Conservation (phyloP, 1,140 invertebrate species). For the Drosophila persimilis region DNA sequence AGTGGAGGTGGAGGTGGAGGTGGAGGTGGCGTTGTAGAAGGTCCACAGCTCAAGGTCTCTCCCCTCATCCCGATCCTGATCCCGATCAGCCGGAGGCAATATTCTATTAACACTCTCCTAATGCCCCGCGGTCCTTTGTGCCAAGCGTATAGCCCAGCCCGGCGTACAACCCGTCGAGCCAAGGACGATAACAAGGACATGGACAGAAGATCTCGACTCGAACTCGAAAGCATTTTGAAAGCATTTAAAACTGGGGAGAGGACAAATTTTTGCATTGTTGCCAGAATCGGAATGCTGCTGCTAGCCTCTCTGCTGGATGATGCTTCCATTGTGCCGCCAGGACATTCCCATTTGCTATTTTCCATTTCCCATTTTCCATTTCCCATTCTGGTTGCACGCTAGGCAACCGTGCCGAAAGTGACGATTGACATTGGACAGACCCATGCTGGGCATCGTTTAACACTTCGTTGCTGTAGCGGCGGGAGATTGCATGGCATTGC, state of each 20-base stretch:
- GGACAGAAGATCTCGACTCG: not conserved
- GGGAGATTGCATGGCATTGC: constrained; percentile 56
- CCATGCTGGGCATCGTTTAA: constrained; percentile 72
- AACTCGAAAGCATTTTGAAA: constrained; percentile 62
- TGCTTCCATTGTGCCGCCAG: constrained; percentile 8
- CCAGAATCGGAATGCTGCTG: not conserved
- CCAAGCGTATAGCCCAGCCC: constrained; percentile 31
- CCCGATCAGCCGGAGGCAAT: constrained; percentile 54
- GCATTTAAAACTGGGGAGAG: constrained; percentile 26
- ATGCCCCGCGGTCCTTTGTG: constrained; percentile 64
- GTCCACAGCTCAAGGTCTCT: not conserved
- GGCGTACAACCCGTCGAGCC: constrained; percentile 30
- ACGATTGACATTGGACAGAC: constrained; percentile 31
- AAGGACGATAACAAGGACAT: constrained; percentile 12
- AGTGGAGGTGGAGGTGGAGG: no score
- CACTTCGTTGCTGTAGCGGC: constrained; percentile 60
- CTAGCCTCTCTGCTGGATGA: constrained; percentile 30
- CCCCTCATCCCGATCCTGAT: not conserved
- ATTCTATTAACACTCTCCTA: constrained; percentile 75
- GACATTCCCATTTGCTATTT: no score
- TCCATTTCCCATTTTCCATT: not conserved
- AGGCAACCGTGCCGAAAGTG: constrained; percentile 65
- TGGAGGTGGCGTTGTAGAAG: no score
- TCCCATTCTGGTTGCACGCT: constrained; percentile 63
- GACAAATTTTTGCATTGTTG: constrained; percentile 4